phyloP scores from a whole-genome alignment of 1,140 invertebrate species.

The Holotrichia oblita region DNA sequence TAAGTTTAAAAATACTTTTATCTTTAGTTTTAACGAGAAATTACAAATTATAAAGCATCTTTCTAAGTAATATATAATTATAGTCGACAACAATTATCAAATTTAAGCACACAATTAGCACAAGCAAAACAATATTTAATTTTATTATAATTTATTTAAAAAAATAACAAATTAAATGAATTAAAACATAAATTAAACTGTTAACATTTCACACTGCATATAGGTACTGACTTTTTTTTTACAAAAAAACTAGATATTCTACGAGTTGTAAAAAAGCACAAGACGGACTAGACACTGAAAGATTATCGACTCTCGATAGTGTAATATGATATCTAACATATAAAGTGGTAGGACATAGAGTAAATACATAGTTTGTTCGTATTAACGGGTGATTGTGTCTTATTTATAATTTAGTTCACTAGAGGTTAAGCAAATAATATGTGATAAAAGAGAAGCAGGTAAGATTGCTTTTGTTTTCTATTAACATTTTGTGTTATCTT shows the following conservation, averaged over 20 bases:
- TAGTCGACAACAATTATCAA: no score
- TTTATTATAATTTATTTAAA: no score
- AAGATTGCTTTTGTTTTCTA: background rate
- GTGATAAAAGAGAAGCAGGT: background rate
- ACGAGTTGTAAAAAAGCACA: background rate
- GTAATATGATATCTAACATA: conserved; percentile 19
- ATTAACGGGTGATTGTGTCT: background rate
- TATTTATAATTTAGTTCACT: conserved; percentile 24
- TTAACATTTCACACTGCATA: background rate
- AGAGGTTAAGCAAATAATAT: conserved; percentile 13
- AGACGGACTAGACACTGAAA: background rate
- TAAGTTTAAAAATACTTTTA: no score
- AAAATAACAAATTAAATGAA: no score
- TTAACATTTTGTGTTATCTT: background rate
- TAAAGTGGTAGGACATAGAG: background rate
- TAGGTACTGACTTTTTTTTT: background rate
- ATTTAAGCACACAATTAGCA: no score
- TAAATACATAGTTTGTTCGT: background rate
- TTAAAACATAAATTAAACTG: background rate
- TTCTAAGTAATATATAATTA: no score
- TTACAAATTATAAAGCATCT: no score
- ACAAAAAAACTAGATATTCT: background rate
- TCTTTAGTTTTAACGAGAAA: no score
- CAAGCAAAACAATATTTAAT: no score
- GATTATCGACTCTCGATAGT: conserved; percentile 30